Evolutionary conservation across 30 jellyfish, hydroid and myxozoan species (phyloP), one percentile per base, ranked within the genome.

Genomic region (Chrysaora quinquecirrha): DNA sequence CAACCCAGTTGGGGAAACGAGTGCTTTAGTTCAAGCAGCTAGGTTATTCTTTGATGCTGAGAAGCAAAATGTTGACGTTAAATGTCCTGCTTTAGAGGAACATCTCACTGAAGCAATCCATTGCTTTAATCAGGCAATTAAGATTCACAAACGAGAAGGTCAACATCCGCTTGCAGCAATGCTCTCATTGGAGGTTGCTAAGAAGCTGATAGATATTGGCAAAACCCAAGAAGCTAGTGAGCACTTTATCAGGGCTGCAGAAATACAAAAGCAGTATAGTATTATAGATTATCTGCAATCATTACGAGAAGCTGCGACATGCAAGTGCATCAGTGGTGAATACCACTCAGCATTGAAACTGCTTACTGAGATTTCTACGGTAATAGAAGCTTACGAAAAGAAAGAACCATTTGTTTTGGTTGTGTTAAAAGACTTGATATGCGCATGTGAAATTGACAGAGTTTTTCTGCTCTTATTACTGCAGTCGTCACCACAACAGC

Each of bases 211-310:
- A 61, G 79, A 75, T 33, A 50, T 80, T 21, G 96, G 95, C 7
- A 86, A 87, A 47, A 48, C 71, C 16, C 96, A 87, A 14, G 98
- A 86, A 38, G 96, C 98, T 0, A 64, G 79, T 48, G 87, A 93
- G 80, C 97, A 93, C 71, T 93, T 78, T 64, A 48, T 93, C 46
- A 88, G 96, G 47, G 98, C 98, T n/a, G 97, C 98, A 34, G 97
- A 93, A 38, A 85, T 93, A 25, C 97, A 93, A 77, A 63, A 77
- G 75, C 78, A 69, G 16, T 86, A 67, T 71, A 93, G 96, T 43
- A 72, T 86, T 10, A 74, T 85, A 28, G 98, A 93, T 76, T 87
- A 76, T 62, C 28, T 93, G 34, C 82, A 83, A 28, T 76, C 96
- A 11, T 61, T 66, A 21, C 79, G 88, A 43, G 81, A 87, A 32